Base-by-base conservation (phyloP, 2,888 invertebrate genomes). In the Chloromyia formosa region DNA sequence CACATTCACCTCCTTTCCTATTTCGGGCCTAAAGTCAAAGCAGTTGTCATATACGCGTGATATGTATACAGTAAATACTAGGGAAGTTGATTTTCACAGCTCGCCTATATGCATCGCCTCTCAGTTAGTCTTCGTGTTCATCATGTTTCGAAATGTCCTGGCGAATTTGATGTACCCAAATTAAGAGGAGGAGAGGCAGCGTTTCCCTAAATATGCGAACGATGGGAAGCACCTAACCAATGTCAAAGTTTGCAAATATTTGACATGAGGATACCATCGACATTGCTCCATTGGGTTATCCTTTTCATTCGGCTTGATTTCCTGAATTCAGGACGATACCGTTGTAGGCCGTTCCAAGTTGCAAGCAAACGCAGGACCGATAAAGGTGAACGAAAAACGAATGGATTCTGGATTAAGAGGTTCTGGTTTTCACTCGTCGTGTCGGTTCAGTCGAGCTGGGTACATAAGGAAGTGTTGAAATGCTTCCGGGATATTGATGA, bases 211-310 rank as follows among this genome's bases (percentile, higher is more conserved):
- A 71, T 56, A 56, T 71, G 71, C 56, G 18, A 73, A 49, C 61
- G 61, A 49, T 49, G 73, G 20, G 60, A n/a, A 73, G 60, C 61
- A 73, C 49, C 73, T 61, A 73, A 58, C 49, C 49, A 16, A 45
- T 73, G 73, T 61, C 73, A 73, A 73, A 73, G 61, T 73, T 73
- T 73, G 73, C 61, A 60, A 60, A 73, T 60, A 60, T 73, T 73
- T 61, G 72, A 72, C 18, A 61, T 61, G 20, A 58, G 61, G 61
- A 73, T 49, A 49, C 49, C 49, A 49, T 49, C 27, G 27, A 35
- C 27, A 35, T 35, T 35, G 27, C 27, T 35, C 27, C 27, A 35
- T 35, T 35, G 27, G 3, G 27, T 2, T n/a, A 53, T 53, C n/a
- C n/a, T n/a, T 22, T 27, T 27, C 18, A 40, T 62, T 62, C 16